Evolutionary conservation across 2,888 invertebrate genomes (phyloP), one percentile per base, ranked within the genome.

Genomic region (Anorthoa munda): DNA sequence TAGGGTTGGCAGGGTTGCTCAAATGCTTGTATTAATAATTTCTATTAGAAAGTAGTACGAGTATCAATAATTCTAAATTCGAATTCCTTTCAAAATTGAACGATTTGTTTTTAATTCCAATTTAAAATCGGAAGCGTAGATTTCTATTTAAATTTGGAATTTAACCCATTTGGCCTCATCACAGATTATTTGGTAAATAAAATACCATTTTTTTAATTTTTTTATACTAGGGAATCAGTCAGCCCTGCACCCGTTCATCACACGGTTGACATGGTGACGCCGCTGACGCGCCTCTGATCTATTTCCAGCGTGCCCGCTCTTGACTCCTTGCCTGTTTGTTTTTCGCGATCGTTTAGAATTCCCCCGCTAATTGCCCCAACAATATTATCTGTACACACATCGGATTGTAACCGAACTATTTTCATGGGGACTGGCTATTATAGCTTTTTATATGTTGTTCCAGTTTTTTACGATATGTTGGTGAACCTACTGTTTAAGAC

Each of bases 231-330:
- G 18, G 2, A 15, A n/a, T 53, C 72, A 72, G 78, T 78, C 85
- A 82, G 60, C 84, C 82, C 86, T 85, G 61, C 77, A 23, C 56
- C 58, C 56, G 60, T 56, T 64, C 73, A 65, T 78, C 86, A 84
- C 83, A 86, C 83, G 81, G 83, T 82, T 89, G 90, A 86, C 89
- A 88, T 85, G 83, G 84, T 88, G 90, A 86, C 89, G 87, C 84
- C 83, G 84, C 87, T 88, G 83, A 82, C 87, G 84, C 83, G 86
- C 76, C 85, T 84, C 79, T 88, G 86, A 85, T 91, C 92, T 94
- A 94, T 94, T 93, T 93, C 80, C 83, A 90, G 87, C 87, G 75
- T 87, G 90, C 66, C 87, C 90, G 91, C 89, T 88, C 90, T 91
- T 91, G 90, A 90, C 90, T 89, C 85, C 83, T 74, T 72, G 75